phyloP scores from a whole-genome alignment of 1,140 invertebrate genomes.

The Brachystomella parvula region DNA sequence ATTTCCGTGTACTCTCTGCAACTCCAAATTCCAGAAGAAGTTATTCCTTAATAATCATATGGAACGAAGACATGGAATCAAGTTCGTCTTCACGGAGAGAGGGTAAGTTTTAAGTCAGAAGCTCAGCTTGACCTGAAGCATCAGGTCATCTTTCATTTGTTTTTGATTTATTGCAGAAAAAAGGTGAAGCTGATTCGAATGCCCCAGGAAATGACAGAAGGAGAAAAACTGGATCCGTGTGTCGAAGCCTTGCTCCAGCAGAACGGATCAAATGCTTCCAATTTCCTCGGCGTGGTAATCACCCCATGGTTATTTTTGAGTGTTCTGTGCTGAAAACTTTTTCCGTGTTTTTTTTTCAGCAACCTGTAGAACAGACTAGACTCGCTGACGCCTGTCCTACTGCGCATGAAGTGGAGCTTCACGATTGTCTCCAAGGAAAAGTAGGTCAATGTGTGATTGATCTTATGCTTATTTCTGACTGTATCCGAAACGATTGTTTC shows the following conservation, averaged over 20 bases:
- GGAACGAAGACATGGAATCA: conserved; percentile 29
- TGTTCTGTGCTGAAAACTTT: background rate
- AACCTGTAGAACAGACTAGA: background rate
- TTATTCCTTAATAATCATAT: conserved; percentile 30
- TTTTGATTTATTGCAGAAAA: conserved; percentile 14
- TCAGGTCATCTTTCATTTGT: background rate
- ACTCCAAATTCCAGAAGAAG: conserved; percentile 23
- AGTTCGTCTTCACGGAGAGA: conserved; percentile 32
- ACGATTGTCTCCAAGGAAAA: background rate
- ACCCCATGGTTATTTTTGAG: background rate
- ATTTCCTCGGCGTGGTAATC: conserved; percentile 10
- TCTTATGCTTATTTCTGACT: background rate
- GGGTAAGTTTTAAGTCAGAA: conserved; percentile 24
- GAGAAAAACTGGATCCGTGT: conserved; percentile 32
- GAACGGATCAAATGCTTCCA: background rate
- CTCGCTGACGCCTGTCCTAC: background rate
- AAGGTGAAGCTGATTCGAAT: conserved; percentile 33
- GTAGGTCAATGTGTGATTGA: background rate
- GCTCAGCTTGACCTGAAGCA: background rate
- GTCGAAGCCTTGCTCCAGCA: conserved; percentile 17
- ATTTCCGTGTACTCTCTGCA: conserved; percentile 25
- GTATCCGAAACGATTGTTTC: background rate
- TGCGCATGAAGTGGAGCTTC: conserved; percentile 1
- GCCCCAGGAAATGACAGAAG: conserved; percentile 20
- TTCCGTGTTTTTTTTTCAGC: conserved; percentile 1